These are phyloP conservation scores for Callitettix versicolor DNA, from an alignment of 1,140 invertebrate species.

Conservation along the genomic window DNA sequence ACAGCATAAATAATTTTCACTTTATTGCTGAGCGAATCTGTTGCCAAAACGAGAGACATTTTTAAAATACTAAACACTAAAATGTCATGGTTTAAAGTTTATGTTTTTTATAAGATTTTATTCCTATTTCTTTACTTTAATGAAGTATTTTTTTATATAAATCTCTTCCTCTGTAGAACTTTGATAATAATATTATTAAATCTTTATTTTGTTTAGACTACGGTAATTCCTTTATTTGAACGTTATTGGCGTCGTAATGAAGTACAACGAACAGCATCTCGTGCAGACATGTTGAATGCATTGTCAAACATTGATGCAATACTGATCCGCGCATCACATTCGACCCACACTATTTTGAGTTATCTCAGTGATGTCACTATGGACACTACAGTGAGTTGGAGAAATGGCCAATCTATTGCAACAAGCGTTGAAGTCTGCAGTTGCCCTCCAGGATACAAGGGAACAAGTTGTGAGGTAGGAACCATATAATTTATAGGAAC, in stretches of 20 bases:
- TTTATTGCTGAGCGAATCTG: too few species aligned
- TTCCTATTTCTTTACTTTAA: too few species aligned
- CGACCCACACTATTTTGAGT: constrained; percentile 48
- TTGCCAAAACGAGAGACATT: too few species aligned
- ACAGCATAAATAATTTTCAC: too few species aligned
- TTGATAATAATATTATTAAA: too few species aligned
- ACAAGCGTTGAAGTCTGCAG: constrained; percentile 71
- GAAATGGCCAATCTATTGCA: constrained; percentile 40
- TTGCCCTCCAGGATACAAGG: constrained; percentile 70
- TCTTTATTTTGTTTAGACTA: constrained; percentile 1
- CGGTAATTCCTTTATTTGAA: constrained; percentile 8
- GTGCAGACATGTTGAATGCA: constrained; percentile 68
- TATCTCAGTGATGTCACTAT: constrained; percentile 71
- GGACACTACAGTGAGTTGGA: constrained; percentile 54
- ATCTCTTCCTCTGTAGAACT: too few species aligned
- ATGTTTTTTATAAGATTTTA: too few species aligned
- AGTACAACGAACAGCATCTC: constrained; percentile 42
- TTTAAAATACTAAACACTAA: too few species aligned
- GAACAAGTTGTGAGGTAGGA: constrained; percentile 65
- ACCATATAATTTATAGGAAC: too few species aligned
- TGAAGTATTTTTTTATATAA: too few species aligned
- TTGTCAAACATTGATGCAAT: constrained; percentile 73
- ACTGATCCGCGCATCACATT: constrained; percentile 71
- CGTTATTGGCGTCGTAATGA: constrained; percentile 47
- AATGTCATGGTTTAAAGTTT: too few species aligned